phyloP scores from a whole-genome alignment of 2,797 vertebrate species.

The Gastrophryne carolinensis region DNA sequence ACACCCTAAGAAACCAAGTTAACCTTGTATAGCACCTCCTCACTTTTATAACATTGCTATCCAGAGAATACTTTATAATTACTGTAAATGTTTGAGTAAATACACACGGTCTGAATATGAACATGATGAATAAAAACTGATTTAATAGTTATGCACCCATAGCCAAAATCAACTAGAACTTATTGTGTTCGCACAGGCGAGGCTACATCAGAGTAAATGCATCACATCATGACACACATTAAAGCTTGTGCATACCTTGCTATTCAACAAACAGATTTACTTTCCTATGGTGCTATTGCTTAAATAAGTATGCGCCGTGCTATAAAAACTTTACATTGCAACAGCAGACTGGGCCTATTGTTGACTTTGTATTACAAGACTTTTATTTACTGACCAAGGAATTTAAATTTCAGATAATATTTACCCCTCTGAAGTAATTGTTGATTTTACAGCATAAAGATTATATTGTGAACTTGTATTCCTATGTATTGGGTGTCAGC shows the following conservation, averaged over 20 bases:
- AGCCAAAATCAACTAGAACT: neutral
- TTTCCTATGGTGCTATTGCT: neutral
- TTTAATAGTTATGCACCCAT: neutral
- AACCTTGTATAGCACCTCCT: too few species aligned
- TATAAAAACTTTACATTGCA: slow-evolving; percentile 19
- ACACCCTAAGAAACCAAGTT: too few species aligned
- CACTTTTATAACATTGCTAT: too few species aligned
- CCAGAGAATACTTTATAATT: too few species aligned
- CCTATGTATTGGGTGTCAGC: slow-evolving; percentile 29
- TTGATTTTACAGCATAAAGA: slow-evolving; percentile 46
- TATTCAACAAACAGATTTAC: slow-evolving; percentile 25
- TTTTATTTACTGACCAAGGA: slow-evolving; percentile 45
- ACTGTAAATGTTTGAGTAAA: too few species aligned
- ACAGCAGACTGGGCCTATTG: slow-evolving; percentile 15
- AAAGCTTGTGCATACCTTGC: slow-evolving; percentile 10
- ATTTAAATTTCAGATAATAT: slow-evolving; percentile 51
- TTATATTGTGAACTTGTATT: slow-evolving; percentile 36
- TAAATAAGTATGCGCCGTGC: slow-evolving; percentile 8
- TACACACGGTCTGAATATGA: too few species aligned
- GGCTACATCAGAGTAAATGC: neutral
- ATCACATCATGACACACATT: slow-evolving; percentile 10
- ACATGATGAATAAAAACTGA: neutral
- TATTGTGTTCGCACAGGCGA: neutral
- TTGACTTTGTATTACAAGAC: slow-evolving; percentile 32
- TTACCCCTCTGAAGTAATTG: slow-evolving; percentile 46